Conservation (phyloP, 1,140 invertebrate species). For the Streblospio benedicti region DNA sequence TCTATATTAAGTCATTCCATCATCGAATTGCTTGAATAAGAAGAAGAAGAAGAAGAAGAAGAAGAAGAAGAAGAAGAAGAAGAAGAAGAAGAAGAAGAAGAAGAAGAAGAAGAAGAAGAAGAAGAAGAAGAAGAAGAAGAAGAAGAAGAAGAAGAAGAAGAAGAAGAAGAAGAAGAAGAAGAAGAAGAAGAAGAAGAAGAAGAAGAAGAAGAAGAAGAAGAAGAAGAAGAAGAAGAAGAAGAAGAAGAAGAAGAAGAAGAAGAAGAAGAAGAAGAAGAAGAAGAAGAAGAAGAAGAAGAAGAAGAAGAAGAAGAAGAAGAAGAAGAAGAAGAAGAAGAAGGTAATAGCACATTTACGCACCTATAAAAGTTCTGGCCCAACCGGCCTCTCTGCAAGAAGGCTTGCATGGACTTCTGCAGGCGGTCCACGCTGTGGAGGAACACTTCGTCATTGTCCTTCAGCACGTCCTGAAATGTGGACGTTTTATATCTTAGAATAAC, state of each 20-base stretch:
- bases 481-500: no score
- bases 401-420: no score
- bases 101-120: constrained; percentile 20
- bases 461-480: no score
- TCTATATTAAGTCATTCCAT: no score
- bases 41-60: constrained; percentile 17
- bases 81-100: constrained; percentile 20
- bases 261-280: constrained; percentile 6
- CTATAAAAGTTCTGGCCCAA: neutral
- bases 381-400: no score
- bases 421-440: no score
- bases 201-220: constrained; percentile 3
- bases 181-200: constrained; percentile 10
- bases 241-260: constrained; percentile 7
- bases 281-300: constrained; percentile 8
- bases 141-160: constrained; percentile 1
- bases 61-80: constrained; percentile 21
- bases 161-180: constrained; percentile 10
- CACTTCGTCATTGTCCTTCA: no score
- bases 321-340: neutral
- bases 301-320: constrained; percentile 1
- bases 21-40: neutral
- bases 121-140: constrained; percentile 17
- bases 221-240: neutral
- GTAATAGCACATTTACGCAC: neutral